Evolutionary conservation across 2,888 invertebrate species (phyloP).

Genomic region (Ormyrus thymus): DNA sequence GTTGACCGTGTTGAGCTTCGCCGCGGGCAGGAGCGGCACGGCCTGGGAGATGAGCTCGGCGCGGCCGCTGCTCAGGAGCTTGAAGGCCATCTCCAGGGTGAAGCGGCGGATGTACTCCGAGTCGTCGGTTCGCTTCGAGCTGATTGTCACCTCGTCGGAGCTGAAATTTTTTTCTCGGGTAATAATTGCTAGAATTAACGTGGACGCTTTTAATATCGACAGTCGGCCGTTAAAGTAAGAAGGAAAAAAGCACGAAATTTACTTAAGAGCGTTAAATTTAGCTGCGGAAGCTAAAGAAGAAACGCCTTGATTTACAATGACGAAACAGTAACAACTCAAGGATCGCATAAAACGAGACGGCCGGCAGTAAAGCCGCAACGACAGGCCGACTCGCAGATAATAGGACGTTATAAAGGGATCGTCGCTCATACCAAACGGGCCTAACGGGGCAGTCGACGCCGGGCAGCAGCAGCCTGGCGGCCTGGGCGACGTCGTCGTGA

Average conservation of each 20-base stretch:
- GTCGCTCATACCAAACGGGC: constrained; percentile 78
- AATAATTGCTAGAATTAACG: fast-evolving
- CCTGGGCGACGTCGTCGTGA: constrained; percentile 91
- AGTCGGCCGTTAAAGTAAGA: background rate
- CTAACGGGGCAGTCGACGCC: constrained; percentile 93
- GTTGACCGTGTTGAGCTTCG: constrained; percentile 85
- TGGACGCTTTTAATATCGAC: too few species aligned
- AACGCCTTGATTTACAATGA: background rate
- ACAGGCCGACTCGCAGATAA: background rate
- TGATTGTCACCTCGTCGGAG: constrained; percentile 78
- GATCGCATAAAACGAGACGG: background rate
- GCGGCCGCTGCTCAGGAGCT: constrained; percentile 87
- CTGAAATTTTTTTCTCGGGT: constrained; percentile 66
- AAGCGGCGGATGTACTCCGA: constrained; percentile 80
- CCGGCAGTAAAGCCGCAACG: background rate
- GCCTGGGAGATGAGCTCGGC: constrained; percentile 87
- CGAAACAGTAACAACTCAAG: background rate
- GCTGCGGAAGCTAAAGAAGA: background rate
- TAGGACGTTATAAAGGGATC: background rate
- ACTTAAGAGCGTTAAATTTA: background rate
- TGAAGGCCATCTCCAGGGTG: constrained; percentile 86
- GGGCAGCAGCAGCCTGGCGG: constrained; percentile 88
- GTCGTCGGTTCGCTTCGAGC: constrained; percentile 74
- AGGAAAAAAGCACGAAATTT: background rate
- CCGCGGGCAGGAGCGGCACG: constrained; percentile 83